Conservation (phyloP, 1,140 invertebrate genomes). For the Himalopsyche phryganea region DNA sequence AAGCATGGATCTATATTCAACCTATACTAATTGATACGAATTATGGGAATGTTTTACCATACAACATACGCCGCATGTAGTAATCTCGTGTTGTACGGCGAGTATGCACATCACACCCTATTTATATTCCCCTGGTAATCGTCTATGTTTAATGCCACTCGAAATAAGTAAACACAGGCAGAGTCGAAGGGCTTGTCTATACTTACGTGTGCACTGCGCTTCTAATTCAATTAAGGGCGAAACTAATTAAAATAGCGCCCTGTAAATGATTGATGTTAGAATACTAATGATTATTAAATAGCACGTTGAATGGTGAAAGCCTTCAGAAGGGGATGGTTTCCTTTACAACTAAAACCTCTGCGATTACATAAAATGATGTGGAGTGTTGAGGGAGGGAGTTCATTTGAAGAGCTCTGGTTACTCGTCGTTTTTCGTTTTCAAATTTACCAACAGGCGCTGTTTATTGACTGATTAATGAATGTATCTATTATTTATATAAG, state of each 20-base stretch:
- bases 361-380: conserved; percentile 12
- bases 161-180: neutral
- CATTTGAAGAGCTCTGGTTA: no score
- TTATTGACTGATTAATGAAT: no score
- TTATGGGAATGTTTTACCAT: no score
- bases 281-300: conserved; percentile 35
- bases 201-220: neutral
- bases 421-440: no score
- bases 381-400: neutral
- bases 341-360: conserved; percentile 14
- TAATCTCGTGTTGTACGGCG: no score
- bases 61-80: no score
- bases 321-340: conserved; percentile 15
- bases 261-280: conserved; percentile 34
- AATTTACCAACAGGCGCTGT: no score
- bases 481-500: no score
- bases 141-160: conserved; percentile 25
- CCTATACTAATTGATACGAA: no score
- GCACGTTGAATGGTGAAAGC: conserved; percentile 5
- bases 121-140: conserved; percentile 4
- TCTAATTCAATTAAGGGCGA: conserved; percentile 31
- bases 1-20: no score
- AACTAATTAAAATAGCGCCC: conserved; percentile 34
- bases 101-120: neutral
- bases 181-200: neutral